A percentile compares a stretch with the other conserved stretches of the same genome.
Evolutionary conservation across 1,140 invertebrate species (phyloP).

Genomic region (Tyrophagus putrescentiae): DNA sequence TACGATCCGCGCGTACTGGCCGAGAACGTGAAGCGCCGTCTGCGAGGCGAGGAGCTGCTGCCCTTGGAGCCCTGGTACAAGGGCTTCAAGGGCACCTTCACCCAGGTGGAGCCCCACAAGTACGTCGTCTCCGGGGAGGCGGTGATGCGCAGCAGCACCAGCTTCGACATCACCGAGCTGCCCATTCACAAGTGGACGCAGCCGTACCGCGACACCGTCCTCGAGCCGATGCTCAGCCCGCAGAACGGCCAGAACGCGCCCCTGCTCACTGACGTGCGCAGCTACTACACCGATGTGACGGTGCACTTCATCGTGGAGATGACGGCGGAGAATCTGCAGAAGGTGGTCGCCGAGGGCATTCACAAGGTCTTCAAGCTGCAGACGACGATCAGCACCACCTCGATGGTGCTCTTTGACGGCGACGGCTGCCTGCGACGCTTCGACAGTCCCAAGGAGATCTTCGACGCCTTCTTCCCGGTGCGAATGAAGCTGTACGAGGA

Average conservation of each 20-base stretch:
- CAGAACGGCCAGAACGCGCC: constrained; percentile 64
- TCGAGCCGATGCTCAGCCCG: constrained; percentile 65
- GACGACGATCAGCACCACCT: constrained; percentile 53
- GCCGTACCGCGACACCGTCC: constrained; percentile 81
- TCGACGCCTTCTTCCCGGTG: constrained; percentile 68
- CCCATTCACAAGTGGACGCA: constrained; percentile 90
- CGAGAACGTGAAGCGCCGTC: constrained; percentile 61
- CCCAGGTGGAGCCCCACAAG: constrained; percentile 53
- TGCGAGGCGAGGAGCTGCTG: constrained; percentile 60
- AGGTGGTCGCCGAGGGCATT: constrained; percentile 64
- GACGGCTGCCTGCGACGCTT: constrained; percentile 68
- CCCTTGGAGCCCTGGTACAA: constrained; percentile 83
- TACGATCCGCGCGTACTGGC: constrained; percentile 87
- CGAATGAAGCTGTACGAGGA: constrained; percentile 67
- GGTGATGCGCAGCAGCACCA: constrained; percentile 53
- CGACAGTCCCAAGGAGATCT: constrained; percentile 60
- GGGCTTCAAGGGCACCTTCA: constrained; percentile 71
- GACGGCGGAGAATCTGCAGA: constrained; percentile 56
- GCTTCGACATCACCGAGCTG: constrained; percentile 86
- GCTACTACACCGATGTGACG: constrained; percentile 74
- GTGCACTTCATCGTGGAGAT: constrained; percentile 47
- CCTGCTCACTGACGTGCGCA: constrained; percentile 63
- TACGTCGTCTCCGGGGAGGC: constrained; percentile 73
- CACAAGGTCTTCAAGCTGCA: constrained; percentile 92
- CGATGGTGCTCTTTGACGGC: constrained; percentile 86